Conservation (phyloP, 1,140 invertebrate species). For the Trichoplusia ni region DNA sequence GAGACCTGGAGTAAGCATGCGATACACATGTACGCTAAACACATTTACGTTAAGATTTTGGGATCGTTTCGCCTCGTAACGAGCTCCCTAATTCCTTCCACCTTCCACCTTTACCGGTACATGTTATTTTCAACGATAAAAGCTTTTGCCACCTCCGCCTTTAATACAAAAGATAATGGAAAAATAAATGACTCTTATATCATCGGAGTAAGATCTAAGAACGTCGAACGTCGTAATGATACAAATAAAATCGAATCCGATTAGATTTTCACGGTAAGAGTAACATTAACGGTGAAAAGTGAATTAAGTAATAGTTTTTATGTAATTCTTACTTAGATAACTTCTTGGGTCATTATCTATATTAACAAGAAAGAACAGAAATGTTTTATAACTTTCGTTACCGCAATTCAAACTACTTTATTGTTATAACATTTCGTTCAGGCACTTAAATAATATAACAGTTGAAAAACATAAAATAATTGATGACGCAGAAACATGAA, state of each 20-base stretch:
- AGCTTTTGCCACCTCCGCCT: slow-evolving; percentile 2
- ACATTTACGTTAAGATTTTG: not conserved
- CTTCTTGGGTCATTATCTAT: not conserved
- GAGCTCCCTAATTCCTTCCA: not conserved
- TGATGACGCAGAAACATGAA: no score
- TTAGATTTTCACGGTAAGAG: slow-evolving; percentile 13
- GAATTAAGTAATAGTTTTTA: slow-evolving; percentile 3
- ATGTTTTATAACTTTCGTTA: not conserved
- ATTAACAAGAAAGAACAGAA: not conserved
- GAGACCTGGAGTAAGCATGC: slow-evolving; percentile 5
- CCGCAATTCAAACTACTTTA: no score
- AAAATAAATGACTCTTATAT: slow-evolving; percentile 19
- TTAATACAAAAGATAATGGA: slow-evolving; percentile 21
- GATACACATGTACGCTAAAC: not conserved
- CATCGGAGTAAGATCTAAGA: not conserved
- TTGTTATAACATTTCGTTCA: no score
- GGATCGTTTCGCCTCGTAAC: not conserved
- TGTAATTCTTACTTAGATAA: not conserved
- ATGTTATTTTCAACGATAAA: slow-evolving; percentile 14
- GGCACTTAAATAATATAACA: no score
- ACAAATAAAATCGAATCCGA: slow-evolving; percentile 12
- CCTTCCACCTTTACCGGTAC: not conserved
- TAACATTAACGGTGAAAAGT: not conserved
- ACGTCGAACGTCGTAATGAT: slow-evolving; percentile 3
- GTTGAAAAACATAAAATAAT: no score